Base-by-base conservation (phyloP, 2,113 vertebrate species). In the Hepsetus odoe region DNA sequence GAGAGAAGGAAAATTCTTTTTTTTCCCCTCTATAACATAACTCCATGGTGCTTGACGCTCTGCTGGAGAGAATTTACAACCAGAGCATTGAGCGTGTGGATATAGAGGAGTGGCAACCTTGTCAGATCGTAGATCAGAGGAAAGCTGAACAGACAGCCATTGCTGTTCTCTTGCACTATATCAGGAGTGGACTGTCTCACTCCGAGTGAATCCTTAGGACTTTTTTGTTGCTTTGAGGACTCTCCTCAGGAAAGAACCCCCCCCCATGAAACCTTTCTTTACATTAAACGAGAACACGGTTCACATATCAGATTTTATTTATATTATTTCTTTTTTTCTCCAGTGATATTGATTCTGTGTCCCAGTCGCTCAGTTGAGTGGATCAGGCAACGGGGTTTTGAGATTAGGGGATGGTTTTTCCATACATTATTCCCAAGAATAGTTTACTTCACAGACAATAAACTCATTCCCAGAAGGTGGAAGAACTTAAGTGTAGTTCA, bases 101-200 rank as follows among this genome's bases (percentile, higher is more conserved):
- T 64, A 30, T 55, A 40, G 56, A 72, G 70, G 32, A 56, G 73
- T 32, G 8, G 24, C 64, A 56, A 28, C 18, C 20, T 42, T 73
- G 70, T 73, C 49, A 46, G 69, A 30, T 58, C 67, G 35, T 64
- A 64, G 53, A 79, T 74, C 66, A 64, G 26, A 33, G 38, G 9
- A 38, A 51, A 26, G n/a, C 68, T 68, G 64, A 35, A 51, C 9
- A 79, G 13, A 8, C 61, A 16, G 53, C n/a, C 16, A 2, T 3
- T 55, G 22, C 58, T 51, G 42, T 74, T 55, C 44, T 64, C 76
- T 77, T 53, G 44, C 65, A n/a, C 28, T 26, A 3, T 4, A 26
- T 73, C 51, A 32, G 53, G 46, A 5, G 38, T 30, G 53, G 74
- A 12, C 72, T 70, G 69, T 58, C 61, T 70, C 28, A 24, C 49